Evolutionary conservation across 1,140 invertebrate species (phyloP).

Genomic region (Agraylea sexmaculata): DNA sequence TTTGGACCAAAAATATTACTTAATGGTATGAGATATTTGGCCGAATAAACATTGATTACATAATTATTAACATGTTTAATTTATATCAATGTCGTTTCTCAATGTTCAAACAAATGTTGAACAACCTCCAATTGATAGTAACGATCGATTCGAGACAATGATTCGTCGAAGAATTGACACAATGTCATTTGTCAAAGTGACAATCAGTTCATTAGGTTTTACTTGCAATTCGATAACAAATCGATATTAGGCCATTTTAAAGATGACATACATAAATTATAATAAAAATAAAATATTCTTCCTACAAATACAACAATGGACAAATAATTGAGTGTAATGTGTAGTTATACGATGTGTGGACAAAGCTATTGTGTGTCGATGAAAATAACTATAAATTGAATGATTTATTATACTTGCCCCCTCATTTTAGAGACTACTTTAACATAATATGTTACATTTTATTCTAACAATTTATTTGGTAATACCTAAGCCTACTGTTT

Average conservation of each 20-base stretch:
- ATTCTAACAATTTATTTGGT: neutral
- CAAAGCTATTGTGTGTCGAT: neutral
- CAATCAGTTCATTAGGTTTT: conserved; percentile 8
- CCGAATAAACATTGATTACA: too few relatives aligned
- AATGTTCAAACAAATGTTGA: too few relatives aligned
- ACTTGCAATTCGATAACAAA: conserved; percentile 8
- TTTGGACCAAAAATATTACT: too few relatives aligned
- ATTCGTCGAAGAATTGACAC: too few relatives aligned
- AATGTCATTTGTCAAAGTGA: too few relatives aligned
- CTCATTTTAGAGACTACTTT: neutral
- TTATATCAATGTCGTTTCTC: too few relatives aligned
- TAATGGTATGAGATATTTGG: too few relatives aligned
- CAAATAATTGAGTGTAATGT: neutral
- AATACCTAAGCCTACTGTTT: neutral
- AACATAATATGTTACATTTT: neutral
- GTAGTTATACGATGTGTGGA: conserved; percentile 6
- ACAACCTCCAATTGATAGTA: too few relatives aligned
- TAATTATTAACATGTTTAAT: too few relatives aligned
- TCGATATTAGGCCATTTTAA: conserved; percentile 1
- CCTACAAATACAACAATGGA: neutral
- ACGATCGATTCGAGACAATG: too few relatives aligned
- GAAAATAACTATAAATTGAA: conserved; percentile 17
- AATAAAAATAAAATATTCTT: neutral
- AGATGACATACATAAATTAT: neutral
- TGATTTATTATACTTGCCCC: conserved; percentile 11